Percentiles rank a stretch among this genome's conserved stretches.
Evolutionary conservation across 2,797 vertebrate genomes (phyloP).

Genomic region (Muraenolepis orangiensis): DNA sequence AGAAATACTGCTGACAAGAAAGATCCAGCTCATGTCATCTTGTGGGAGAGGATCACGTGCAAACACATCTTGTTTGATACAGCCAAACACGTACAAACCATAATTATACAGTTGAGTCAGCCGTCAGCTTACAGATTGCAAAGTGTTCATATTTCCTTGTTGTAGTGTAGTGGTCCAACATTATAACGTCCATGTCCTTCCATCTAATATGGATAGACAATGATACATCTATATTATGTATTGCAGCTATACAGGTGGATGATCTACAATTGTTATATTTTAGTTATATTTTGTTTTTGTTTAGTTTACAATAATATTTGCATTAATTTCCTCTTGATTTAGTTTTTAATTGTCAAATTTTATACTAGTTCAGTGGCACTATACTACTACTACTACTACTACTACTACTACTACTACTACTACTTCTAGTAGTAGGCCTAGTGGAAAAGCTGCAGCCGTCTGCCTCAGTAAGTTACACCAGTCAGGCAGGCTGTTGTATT

Average conservation of each 20-base stretch:
- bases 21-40: slow-evolving; percentile 58
- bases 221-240: neutral
- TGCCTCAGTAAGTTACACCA: neutral
- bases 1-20: slow-evolving; percentile 52
- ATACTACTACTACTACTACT: neutral
- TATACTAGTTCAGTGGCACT: no score
- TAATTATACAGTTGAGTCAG: slow-evolving; percentile 52
- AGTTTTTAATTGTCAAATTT: no score
- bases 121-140: slow-evolving; percentile 30
- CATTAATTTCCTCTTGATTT: neutral
- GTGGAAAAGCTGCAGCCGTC: neutral
- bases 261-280: neutral
- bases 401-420: neutral
- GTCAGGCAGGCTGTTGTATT: neutral
- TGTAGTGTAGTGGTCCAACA: neutral
- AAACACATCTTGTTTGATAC: slow-evolving; percentile 66
- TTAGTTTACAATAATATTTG: neutral
- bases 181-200: neutral
- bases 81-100: slow-evolving; percentile 37
- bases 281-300: no score
- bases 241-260: neutral
- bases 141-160: slow-evolving; percentile 28
- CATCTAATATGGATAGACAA: neutral
- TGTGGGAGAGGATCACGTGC: slow-evolving; percentile 61
- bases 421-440: neutral